phyloP scores from a whole-genome alignment of 2,113 vertebrate species.

The Tringa solitaria region DNA sequence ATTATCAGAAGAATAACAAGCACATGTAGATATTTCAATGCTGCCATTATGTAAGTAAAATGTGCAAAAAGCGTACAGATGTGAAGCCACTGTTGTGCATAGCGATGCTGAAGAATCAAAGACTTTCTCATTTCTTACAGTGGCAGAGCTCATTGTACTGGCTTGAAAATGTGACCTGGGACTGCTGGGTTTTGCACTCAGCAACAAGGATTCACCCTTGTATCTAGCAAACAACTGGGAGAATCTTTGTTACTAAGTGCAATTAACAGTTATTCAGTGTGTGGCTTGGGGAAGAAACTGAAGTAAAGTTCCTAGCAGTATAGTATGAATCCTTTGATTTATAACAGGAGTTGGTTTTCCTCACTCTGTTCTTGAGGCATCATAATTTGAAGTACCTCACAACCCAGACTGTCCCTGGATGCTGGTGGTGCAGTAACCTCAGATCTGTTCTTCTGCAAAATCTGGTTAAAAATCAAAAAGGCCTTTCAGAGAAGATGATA shows the following conservation, averaged over 20 bases:
- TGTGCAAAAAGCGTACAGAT: background rate
- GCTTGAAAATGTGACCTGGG: background rate
- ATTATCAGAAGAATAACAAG: background rate
- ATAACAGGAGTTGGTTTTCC: background rate
- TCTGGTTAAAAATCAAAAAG: background rate
- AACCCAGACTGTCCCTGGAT: background rate
- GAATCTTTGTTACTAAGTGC: slow-evolving; percentile 78
- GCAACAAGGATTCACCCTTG: slow-evolving; percentile 84
- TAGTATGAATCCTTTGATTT: background rate
- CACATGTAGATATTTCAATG: background rate
- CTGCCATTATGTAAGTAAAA: background rate
- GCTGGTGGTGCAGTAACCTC: background rate
- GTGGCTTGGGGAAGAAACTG: background rate
- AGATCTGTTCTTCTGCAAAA: background rate
- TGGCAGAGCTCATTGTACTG: background rate
- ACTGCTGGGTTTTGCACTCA: slow-evolving; percentile 64
- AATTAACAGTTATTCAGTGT: slow-evolving; percentile 25
- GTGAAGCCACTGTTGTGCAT: background rate
- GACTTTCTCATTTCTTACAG: background rate
- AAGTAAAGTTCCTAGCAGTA: background rate
- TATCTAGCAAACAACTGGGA: slow-evolving; percentile 58
- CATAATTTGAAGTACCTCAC: background rate
- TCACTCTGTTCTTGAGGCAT: background rate
- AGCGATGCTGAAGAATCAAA: background rate
- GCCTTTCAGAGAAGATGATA: background rate